Evolutionary conservation across 2,888 invertebrate genomes (phyloP).

Genomic region (Amphipoea lucens): DNA sequence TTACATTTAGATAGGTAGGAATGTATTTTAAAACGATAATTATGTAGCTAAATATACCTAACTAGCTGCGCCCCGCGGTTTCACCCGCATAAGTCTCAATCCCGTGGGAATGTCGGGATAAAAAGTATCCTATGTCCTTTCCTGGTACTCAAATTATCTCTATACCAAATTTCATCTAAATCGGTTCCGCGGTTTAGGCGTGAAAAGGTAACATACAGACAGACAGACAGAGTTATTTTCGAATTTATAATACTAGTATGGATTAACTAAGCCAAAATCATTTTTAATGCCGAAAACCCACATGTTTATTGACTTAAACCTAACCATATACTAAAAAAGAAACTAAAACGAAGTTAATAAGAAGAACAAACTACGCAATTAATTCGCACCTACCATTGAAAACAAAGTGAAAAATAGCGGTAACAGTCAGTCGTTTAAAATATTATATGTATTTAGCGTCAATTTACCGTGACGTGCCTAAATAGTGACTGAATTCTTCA

Average conservation of each 20-base stretch:
- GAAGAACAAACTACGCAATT: conserved; percentile 5
- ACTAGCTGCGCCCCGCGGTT: no score
- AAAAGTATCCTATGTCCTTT: no score
- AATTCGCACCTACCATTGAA: conserved; percentile 12
- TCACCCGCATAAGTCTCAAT: no score
- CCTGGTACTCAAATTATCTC: no score
- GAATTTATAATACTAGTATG: no score
- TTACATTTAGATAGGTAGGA: no score
- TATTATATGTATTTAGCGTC: conserved; percentile 41
- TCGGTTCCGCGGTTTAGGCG: no score
- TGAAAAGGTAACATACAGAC: no score
- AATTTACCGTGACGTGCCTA: conserved; percentile 39
- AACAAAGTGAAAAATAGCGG: conserved; percentile 29
- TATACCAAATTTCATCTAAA: no score
- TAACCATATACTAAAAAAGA: not conserved
- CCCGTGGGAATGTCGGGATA: no score
- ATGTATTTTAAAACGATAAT: no score
- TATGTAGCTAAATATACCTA: not conserved
- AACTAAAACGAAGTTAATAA: not conserved
- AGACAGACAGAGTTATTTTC: no score
- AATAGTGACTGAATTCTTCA: conserved; percentile 29
- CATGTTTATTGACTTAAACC: not conserved
- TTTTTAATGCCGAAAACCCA: not conserved
- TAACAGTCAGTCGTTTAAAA: conserved; percentile 32
- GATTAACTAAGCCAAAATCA: not conserved